Base-by-base conservation (phyloP, 2,113 vertebrate species). In the Malurus melanocephalus region DNA sequence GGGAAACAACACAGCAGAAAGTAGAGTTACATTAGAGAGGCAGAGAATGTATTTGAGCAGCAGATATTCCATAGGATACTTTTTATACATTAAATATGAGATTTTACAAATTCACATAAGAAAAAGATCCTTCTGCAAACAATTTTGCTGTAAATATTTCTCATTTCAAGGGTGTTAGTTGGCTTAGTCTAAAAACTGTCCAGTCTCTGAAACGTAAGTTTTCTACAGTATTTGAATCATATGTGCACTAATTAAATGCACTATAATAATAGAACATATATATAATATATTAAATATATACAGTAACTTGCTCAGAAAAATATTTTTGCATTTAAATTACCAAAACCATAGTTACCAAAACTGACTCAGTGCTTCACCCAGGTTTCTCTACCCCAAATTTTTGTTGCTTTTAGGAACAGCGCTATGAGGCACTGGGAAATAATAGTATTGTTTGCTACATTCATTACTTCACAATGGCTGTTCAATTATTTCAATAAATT, bases 401-500 rank as follows among this genome's bases (percentile, higher is more conserved):
- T 60, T 55, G 11, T 55, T 89, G 24, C 33, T 88, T 59, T 78
- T 83, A 65, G 57, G 62, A 81, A 51, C 66, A 79, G 22, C 1
- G 2, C 32, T 51, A 32, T 5, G 20, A 85, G 59, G 60, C 52
- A 80, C 10, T 24, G 67, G 49, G 28, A 0, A 0, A 60, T 87
- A 87, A 60, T 77, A 52, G 42, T 73, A 93, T 49, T 84, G 46
- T 94, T 92, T 95, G 56, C 61, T 80, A 33, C 75, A 42, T 82
- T 91, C 85, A 64, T 82, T 82, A 45, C 35, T 53, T 91, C 67
- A 89, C 65, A 80, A 94, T 78, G 61, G 32, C n/a, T 42, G 20
- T 42, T 85, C 72, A 92, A 80, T 80, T 91, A 85, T 74, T 82
- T 89, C 74, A 89, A 68, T 85, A 92, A 87, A 93, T 94, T 80